phyloP scores from a whole-genome alignment of 2,113 vertebrate genomes.

The Axis porcinus region DNA sequence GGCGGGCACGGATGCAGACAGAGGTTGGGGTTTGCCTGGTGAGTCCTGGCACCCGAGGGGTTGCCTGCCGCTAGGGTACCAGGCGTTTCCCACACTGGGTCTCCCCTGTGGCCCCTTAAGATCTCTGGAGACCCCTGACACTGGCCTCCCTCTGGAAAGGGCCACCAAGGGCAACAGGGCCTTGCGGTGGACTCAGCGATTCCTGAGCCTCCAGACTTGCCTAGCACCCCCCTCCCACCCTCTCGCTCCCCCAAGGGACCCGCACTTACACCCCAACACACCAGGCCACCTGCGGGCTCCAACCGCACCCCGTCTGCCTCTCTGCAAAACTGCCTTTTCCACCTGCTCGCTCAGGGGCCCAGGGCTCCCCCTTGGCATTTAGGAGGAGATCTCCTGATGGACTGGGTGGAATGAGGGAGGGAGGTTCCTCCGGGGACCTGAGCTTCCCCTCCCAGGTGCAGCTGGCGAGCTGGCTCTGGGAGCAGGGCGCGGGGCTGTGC shows the following conservation, averaged over 20 bases:
- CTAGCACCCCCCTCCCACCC: too few relatives aligned
- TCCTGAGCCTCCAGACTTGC: background rate
- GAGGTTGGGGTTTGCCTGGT: background rate
- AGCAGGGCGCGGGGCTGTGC: fast-evolving
- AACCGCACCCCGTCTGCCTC: background rate
- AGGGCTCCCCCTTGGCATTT: background rate
- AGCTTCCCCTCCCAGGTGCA: too few relatives aligned
- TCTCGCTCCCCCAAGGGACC: background rate
- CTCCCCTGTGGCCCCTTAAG: background rate
- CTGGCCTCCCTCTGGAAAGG: background rate
- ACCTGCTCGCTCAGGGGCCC: too few relatives aligned
- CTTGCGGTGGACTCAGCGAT: background rate
- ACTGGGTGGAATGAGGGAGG: background rate
- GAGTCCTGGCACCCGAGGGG: background rate
- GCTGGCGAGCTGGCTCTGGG: background rate
- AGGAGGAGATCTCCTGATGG: background rate
- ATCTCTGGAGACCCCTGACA: fast-evolving
- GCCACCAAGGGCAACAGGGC: too few relatives aligned
- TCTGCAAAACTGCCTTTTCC: background rate
- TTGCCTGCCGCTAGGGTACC: background rate
- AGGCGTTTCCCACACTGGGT: background rate
- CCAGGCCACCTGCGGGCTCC: background rate
- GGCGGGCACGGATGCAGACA: too few relatives aligned
- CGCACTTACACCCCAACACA: too few relatives aligned
- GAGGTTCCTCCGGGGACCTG: background rate